Percentiles rank a stretch among this genome's conserved stretches.
These are phyloP conservation scores for Drosophila pectinifera DNA, from an alignment of 1,140 invertebrate genomes.

Conservation along the genomic window DNA sequence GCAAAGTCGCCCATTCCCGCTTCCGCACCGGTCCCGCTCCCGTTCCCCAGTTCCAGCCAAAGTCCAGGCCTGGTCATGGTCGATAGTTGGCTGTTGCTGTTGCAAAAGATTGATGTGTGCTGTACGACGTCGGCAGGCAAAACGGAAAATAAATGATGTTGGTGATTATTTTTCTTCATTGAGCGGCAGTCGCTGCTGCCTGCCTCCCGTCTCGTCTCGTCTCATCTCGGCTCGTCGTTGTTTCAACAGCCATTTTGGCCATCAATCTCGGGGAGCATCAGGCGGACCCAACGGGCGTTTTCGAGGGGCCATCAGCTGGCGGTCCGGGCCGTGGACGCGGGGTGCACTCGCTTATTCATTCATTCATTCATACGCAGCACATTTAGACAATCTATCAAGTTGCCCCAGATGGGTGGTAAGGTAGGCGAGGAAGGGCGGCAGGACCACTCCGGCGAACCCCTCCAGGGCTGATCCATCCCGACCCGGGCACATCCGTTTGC, in stretches of 20 bases:
- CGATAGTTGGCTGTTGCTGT: conserved; percentile 74
- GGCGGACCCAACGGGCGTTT: conserved; percentile 34
- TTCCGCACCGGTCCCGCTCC: not conserved
- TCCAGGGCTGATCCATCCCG: not conserved
- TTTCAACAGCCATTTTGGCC: conserved; percentile 79
- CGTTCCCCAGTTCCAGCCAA: conserved; percentile 16
- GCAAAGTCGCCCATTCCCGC: conserved; percentile 23
- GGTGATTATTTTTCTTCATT: conserved; percentile 83
- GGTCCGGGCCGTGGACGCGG: conserved; percentile 28
- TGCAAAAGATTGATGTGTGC: conserved; percentile 79
- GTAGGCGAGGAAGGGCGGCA: not conserved
- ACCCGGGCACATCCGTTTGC: not conserved
- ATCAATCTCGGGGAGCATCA: conserved; percentile 74
- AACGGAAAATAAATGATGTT: conserved; percentile 83
- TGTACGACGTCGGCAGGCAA: conserved; percentile 78
- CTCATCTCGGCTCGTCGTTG: conserved; percentile 40
- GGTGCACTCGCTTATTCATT: conserved; percentile 47
- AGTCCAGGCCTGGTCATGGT: conserved; percentile 64
- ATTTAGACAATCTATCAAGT: conserved; percentile 75
- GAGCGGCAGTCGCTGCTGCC: conserved; percentile 56
- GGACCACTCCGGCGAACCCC: too few species aligned
- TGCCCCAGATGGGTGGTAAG: conserved; percentile 11
- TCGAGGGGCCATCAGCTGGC: conserved; percentile 39
- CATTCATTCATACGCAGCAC: conserved; percentile 64
- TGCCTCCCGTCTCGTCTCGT: not conserved